Percentiles rank a stretch among this genome's conserved stretches.
phyloP scores from a whole-genome alignment of 2,888 invertebrate genomes.

The Pecten maximus region DNA sequence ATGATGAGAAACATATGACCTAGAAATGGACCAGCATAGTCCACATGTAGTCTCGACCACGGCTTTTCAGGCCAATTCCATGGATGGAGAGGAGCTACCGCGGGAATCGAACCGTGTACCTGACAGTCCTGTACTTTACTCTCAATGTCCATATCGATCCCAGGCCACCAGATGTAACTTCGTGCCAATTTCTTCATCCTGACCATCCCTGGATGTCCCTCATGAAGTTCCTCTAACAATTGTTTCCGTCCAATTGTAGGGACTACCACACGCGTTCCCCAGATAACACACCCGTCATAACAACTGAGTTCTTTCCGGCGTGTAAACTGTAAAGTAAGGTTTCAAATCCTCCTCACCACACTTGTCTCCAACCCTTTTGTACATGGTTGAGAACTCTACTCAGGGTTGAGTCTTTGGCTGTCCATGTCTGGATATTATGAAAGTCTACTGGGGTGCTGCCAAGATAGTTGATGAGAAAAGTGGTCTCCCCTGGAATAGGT shows the following conservation, averaged over 20 bases:
- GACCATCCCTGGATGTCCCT: conserved; percentile 55
- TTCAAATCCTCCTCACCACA: neutral
- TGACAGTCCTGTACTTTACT: conserved; percentile 54
- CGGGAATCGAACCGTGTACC: conserved; percentile 50
- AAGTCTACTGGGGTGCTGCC: conserved; percentile 34
- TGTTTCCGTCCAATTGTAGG: neutral
- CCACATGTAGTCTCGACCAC: conserved; percentile 68
- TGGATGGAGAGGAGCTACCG: conserved; percentile 61
- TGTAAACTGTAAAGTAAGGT: neutral
- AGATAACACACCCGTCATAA: neutral
- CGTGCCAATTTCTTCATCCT: conserved; percentile 60
- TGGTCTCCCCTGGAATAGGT: conserved; percentile 40
- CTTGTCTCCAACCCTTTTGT: conserved; percentile 5
- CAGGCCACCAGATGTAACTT: conserved; percentile 62
- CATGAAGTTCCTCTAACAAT: conserved; percentile 15
- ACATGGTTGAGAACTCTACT: neutral
- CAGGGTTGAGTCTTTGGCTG: neutral
- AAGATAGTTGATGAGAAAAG: conserved; percentile 24
- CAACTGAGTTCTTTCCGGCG: neutral
- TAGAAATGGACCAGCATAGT: conserved; percentile 62
- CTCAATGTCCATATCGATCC: conserved; percentile 55
- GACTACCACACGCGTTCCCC: conserved; percentile 28
- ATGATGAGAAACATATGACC: conserved; percentile 58
- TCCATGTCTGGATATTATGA: neutral
- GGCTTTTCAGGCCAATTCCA: conserved; percentile 65